Conservation (phyloP, 1,140 invertebrate species). For the Augochlora pura region DNA sequence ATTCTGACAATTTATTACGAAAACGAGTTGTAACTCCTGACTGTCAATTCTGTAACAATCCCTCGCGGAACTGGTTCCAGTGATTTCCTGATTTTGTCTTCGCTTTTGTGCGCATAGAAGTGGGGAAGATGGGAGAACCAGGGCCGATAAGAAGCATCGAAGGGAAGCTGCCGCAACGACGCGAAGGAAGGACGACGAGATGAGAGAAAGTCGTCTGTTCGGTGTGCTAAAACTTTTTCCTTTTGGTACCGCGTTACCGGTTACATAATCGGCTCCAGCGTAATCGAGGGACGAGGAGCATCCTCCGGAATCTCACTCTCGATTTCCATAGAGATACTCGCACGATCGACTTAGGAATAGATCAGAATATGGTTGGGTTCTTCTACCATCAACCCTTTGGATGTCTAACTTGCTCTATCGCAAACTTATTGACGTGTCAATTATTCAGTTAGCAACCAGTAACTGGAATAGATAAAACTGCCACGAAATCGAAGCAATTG, state of each 20-base stretch:
- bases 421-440: no score
- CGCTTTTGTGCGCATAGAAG: slow-evolving; percentile 35
- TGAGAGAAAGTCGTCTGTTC: slow-evolving; percentile 57
- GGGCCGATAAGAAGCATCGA: slow-evolving; percentile 1
- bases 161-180: slow-evolving; percentile 4
- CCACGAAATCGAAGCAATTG: no score
- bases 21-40: no score
- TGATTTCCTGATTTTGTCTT: slow-evolving; percentile 31
- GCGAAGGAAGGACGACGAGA: slow-evolving; percentile 19
- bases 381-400: no score
- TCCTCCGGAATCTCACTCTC: not conserved
- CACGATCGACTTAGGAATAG: no score
- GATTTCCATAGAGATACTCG: not conserved
- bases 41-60: no score
- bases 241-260: slow-evolving; percentile 19
- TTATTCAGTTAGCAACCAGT: no score
- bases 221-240: slow-evolving; percentile 25
- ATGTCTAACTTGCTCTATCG: no score
- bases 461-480: no score
- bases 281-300: slow-evolving; percentile 41
- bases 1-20: no score
- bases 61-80: not conserved
- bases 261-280: slow-evolving; percentile 36
- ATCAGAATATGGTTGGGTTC: no score
- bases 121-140: not conserved